Conservation (phyloP, 2,797 vertebrate species). For the Strix occidentalis region DNA sequence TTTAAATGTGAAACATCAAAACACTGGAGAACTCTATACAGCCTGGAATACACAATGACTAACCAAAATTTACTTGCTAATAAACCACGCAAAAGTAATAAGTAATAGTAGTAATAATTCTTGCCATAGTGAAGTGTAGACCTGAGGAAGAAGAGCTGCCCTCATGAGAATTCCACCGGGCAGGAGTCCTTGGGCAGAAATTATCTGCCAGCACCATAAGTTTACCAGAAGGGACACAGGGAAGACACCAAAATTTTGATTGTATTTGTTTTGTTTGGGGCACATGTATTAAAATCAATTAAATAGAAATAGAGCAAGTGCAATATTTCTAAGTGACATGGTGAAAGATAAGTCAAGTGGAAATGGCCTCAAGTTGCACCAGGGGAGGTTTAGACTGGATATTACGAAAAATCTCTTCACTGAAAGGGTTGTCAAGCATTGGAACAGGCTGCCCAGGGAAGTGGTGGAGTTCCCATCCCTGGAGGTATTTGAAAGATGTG, state of each 20-base stretch:
- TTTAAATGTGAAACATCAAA: background rate
- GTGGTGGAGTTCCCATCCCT: too few relatives aligned
- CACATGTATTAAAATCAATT: background rate
- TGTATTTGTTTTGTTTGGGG: background rate
- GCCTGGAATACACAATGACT: background rate
- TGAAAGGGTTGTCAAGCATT: too few relatives aligned
- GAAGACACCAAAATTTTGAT: background rate
- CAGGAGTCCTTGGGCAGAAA: background rate
- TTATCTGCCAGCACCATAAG: background rate
- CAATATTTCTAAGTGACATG: background rate
- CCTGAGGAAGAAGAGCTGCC: background rate
- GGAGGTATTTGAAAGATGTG: too few relatives aligned
- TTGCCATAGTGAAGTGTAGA: background rate
- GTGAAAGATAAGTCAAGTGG: background rate
- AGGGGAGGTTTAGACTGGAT: too few relatives aligned
- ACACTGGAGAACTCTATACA: background rate
- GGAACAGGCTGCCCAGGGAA: too few relatives aligned
- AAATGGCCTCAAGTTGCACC: background rate
- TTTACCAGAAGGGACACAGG: background rate
- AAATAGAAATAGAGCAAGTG: background rate
- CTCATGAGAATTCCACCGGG: background rate
- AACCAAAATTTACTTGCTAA: background rate
- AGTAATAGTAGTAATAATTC: background rate
- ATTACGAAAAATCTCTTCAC: too few relatives aligned
- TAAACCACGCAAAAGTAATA: background rate